Base-by-base conservation (phyloP, 92 coral and sea anemone species). In the Palythoa grandis region DNA sequence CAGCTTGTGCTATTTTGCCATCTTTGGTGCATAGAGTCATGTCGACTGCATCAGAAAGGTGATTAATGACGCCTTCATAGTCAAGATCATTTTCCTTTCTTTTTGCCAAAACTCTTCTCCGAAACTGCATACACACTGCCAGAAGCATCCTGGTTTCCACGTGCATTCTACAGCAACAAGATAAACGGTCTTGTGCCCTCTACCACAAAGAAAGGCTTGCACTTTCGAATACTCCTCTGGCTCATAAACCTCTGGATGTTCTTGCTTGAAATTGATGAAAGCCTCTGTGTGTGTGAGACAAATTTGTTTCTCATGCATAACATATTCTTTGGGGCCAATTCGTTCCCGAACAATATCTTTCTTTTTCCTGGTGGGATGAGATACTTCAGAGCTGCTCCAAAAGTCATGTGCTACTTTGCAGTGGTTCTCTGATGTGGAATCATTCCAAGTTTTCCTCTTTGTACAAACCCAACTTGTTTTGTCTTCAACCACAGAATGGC, bases 121-220 rank as follows among this genome's bases (percentile, higher is more conserved):
- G 23, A 38, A 14, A 73, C 77, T 40, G 29, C 80, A 24, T 76
- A 4, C 20, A 16, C 3, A 52, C 52, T 19, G 12, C 77, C 24
- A 35, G 56, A 72, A 20, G 29, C 54, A 19, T 39, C 25, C 24
- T 17, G 19, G 40, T 52, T 74, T 48, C 63, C 60, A 74, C 78
- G 24, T 48, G 78, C 24, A 61, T 24, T 20, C 38, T 74, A n/a
- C 78, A 74, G 61, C 39, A 48, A 24, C 78, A 48, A 12, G 78
- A 74, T 19, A 74, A 1, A 47, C 78, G 60, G 15, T 74, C 78
- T 74, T 74, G 61, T 29, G 63, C 11, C 61, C 78, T 74, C 7
- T 48, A 48, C 38, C 29, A 74, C 37, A n/a, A 47, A 74, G 50
- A 50, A 74, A 74, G 78, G 78, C 39, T 47, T 74, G 78, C 61